phyloP scores from a whole-genome alignment of 2,888 invertebrate species.

The Anthrax anthrax region DNA sequence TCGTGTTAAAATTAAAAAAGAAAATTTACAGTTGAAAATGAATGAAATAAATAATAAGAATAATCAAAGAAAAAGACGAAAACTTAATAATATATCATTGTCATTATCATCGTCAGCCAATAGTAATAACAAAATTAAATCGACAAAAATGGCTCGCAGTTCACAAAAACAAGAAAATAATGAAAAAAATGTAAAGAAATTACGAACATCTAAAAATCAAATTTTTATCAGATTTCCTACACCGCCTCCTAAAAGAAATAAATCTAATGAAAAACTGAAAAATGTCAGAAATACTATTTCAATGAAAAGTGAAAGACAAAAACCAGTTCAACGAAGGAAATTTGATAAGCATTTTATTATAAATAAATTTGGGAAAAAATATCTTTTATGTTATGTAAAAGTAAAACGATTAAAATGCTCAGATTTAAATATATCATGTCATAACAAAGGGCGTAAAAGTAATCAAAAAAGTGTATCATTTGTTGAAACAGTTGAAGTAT shows the following conservation, averaged over 20 bases:
- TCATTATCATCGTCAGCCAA: too few relatives aligned
- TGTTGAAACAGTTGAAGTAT: conserved; percentile 16
- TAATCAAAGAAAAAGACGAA: neutral
- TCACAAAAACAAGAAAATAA: too few relatives aligned
- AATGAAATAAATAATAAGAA: too few relatives aligned
- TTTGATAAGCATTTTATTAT: conserved; percentile 1
- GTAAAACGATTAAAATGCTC: conserved; percentile 6
- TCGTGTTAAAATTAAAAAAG: neutral
- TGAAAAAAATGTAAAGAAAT: too few relatives aligned
- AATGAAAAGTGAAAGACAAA: neutral
- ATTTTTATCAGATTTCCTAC: neutral
- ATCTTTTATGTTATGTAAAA: conserved; percentile 14
- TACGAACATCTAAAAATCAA: neutral
- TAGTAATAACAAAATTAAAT: too few relatives aligned
- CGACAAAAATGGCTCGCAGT: too few relatives aligned
- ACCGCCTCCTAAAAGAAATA: neutral
- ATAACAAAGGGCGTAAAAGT: conserved; percentile 9
- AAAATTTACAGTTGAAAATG: neutral
- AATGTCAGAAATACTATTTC: neutral
- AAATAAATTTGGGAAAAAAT: conserved; percentile 11
- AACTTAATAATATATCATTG: neutral
- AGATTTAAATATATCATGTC: neutral
- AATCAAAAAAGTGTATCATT: conserved; percentile 14
- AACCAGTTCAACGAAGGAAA: neutral
- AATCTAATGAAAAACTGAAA: neutral